phyloP scores from a whole-genome alignment of 23 tunicate species.

The Trididemnum nubilum region DNA sequence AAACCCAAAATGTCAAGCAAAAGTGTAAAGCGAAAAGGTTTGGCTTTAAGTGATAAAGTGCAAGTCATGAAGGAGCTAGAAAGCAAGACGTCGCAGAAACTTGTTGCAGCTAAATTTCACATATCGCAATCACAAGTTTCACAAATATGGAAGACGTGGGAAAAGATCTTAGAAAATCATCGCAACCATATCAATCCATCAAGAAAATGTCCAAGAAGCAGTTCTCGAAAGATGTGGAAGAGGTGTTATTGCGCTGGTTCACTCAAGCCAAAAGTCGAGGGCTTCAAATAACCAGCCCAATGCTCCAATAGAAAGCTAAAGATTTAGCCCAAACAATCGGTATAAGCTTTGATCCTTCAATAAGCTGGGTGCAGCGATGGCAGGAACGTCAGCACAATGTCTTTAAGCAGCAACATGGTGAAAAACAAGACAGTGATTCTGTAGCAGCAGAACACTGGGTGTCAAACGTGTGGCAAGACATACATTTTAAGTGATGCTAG shows the following conservation, averaged over 20 bases:
- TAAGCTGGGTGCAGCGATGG: no score
- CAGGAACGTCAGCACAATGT: constrained; percentile 28
- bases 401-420: constrained; percentile 40
- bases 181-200: constrained; percentile 36
- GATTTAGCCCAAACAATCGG: no score
- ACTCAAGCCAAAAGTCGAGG: no score
- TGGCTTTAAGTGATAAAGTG: no score
- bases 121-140: no score
- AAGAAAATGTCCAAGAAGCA: constrained; percentile 19
- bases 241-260: no score
- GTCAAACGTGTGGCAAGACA: no score
- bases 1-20: not conserved
- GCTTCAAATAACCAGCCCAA: constrained; percentile 30
- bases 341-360: no score
- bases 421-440: constrained; percentile 38
- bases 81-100: no score
- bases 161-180: no score
- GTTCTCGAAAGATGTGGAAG: constrained; percentile 34
- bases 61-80: no score
- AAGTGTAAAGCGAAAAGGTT: no score
- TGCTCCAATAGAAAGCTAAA: constrained; percentile 42
- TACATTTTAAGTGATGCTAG: constrained; percentile 6
- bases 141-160: constrained; percentile 35
- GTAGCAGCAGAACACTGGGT: constrained; percentile 46
- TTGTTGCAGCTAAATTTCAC: constrained; percentile 23